Conservation (phyloP, 2,888 invertebrate species). For the Octodonta nipae region DNA sequence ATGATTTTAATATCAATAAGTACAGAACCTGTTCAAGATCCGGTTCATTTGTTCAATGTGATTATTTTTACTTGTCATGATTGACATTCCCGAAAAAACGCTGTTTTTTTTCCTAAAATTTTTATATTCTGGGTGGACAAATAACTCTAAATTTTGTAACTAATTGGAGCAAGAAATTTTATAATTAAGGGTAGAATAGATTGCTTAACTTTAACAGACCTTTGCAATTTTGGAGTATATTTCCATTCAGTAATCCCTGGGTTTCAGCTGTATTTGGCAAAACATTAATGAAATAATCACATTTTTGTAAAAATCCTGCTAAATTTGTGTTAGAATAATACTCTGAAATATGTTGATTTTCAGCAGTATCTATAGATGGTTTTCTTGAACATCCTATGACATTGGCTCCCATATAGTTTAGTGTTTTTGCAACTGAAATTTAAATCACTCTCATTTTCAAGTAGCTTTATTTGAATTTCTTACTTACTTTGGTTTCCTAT, state of each 20-base stretch:
- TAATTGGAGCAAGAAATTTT: too few species aligned
- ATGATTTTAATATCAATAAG: too few species aligned
- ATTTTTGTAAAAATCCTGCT: slow-evolving; percentile 31
- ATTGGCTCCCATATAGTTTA: slow-evolving; percentile 37
- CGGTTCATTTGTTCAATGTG: too few species aligned
- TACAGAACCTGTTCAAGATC: too few species aligned
- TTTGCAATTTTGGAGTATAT: slow-evolving; percentile 36
- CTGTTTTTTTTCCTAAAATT: too few species aligned
- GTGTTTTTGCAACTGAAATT: slow-evolving; percentile 34
- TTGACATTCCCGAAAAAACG: too few species aligned
- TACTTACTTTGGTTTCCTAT: slow-evolving; percentile 39
- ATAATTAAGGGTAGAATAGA: too few species aligned
- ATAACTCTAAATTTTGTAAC: too few species aligned
- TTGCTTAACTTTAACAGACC: too few species aligned
- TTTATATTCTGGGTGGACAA: too few species aligned
- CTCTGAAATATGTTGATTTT: slow-evolving; percentile 16
- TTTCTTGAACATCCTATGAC: slow-evolving; percentile 21
- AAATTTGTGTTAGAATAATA: slow-evolving; percentile 29
- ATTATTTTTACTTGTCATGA: too few species aligned
- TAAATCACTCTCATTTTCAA: slow-evolving; percentile 8
- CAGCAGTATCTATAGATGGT: slow-evolving; percentile 10
- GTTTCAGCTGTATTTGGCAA: slow-evolving; percentile 41
- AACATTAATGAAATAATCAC: slow-evolving; percentile 43
- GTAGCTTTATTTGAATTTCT: slow-evolving; percentile 1
- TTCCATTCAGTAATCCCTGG: slow-evolving; percentile 36